Conservation (phyloP, 2,113 vertebrate species). For the Hyperopisus bebe region DNA sequence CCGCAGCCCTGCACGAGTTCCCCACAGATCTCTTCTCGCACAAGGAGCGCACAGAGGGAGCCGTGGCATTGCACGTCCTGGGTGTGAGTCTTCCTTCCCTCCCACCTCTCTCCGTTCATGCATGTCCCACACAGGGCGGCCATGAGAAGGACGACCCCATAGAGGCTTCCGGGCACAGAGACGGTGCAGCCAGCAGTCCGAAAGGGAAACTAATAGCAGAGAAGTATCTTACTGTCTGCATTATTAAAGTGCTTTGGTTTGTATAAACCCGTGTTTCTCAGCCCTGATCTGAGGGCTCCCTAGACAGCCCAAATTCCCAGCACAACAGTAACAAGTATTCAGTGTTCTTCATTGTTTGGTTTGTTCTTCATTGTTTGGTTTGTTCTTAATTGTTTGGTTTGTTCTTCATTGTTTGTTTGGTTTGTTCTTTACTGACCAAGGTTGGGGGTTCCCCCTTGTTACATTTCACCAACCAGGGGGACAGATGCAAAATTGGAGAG, state of each 20-base stretch:
- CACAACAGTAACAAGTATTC: background rate
- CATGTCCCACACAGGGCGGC: background rate
- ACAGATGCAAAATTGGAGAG: background rate
- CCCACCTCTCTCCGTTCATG: background rate
- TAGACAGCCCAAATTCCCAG: background rate
- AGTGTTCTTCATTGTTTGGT: background rate
- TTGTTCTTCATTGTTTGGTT: no score
- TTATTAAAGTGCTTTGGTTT: background rate
- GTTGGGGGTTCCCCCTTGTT: background rate
- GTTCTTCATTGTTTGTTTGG: background rate
- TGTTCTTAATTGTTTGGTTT: background rate
- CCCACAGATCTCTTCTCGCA: conserved; percentile 86
- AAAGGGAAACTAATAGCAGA: background rate
- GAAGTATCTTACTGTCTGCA: background rate
- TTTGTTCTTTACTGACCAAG: background rate
- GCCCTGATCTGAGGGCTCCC: background rate
- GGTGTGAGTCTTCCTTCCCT: conserved; percentile 73
- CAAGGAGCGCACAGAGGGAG: conserved; percentile 78
- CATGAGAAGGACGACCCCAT: background rate
- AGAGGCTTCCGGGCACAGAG: background rate
- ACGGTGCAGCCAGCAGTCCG: background rate
- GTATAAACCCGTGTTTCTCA: background rate
- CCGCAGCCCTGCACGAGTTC: conserved; percentile 86
- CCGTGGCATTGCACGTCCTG: conserved; percentile 80
- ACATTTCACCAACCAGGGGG: background rate